A percentile compares a stretch with the other conserved stretches of the same genome.
Conservation (phyloP, 2,797 vertebrate species). For the Eutrigla gurnardus region DNA sequence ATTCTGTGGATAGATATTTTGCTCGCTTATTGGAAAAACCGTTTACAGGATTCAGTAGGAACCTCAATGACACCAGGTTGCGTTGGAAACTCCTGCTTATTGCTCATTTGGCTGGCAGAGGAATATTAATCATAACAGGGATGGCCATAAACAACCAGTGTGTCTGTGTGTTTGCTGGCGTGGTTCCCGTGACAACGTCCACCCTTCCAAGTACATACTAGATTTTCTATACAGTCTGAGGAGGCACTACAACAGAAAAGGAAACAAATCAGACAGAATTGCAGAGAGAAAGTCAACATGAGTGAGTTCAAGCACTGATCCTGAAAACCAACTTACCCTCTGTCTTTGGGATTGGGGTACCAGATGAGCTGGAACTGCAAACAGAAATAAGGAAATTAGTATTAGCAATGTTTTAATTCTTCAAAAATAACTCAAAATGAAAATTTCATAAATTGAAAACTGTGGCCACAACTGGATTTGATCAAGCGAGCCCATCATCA, state of each 20-base stretch:
- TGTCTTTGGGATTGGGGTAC: conserved; percentile 80
- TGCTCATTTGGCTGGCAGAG: conserved; percentile 32
- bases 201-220: conserved; percentile 10
- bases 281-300: neutral
- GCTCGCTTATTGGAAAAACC: neutral
- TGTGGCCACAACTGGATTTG: conserved; percentile 56
- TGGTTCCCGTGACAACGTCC: conserved; percentile 26
- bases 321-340: conserved; percentile 71
- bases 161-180: conserved; percentile 21
- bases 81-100: conserved; percentile 38
- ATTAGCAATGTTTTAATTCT: neutral
- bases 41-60: conserved; percentile 17
- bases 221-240: conserved; percentile 81
- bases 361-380: conserved; percentile 76
- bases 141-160: conserved; percentile 33
- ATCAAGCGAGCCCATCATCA: conserved; percentile 15
- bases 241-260: conserved; percentile 74
- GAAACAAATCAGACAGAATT: neutral
- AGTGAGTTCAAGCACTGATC: neutral
- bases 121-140: conserved; percentile 36
- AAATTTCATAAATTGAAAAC: conserved; percentile 33
- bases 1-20: conserved; percentile 4
- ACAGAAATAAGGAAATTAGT: conserved; percentile 18
- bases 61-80: conserved; percentile 1
- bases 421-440: neutral